A percentile compares a stretch with the other conserved stretches of the same genome.
Conservation (phyloP, 2,888 invertebrate species). For the Acanthosepion lycidas region DNA sequence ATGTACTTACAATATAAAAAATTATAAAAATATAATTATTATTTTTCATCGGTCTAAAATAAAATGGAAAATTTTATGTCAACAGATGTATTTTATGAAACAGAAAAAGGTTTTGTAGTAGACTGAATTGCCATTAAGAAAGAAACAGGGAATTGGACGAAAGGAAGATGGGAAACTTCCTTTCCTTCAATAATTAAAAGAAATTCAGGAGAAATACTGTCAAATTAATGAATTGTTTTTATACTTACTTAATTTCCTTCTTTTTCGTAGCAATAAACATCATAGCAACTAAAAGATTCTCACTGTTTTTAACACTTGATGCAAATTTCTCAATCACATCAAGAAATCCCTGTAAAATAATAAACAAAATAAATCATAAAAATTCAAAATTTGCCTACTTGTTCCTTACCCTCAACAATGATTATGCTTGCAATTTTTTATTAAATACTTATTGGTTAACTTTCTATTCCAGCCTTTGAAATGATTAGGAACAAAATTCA, state of each 20-base stretch:
- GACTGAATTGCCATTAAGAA: neutral
- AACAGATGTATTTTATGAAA: neutral
- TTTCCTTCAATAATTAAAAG: neutral
- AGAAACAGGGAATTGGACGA: neutral
- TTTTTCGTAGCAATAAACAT: slow-evolving; percentile 65
- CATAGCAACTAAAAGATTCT: slow-evolving; percentile 68
- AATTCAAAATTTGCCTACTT: too few relatives aligned
- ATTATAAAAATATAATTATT: too few relatives aligned
- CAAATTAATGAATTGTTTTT: neutral
- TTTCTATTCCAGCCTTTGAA: too few relatives aligned
- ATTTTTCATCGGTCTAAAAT: too few relatives aligned
- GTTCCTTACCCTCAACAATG: too few relatives aligned
- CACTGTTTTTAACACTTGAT: slow-evolving; percentile 68
- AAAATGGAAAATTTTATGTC: too few relatives aligned
- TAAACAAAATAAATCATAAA: neutral
- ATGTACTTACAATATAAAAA: too few relatives aligned
- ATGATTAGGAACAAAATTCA: too few relatives aligned
- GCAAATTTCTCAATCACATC: slow-evolving; percentile 72
- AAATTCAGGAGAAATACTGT: too few relatives aligned
- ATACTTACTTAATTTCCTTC: neutral
- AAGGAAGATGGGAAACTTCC: neutral
- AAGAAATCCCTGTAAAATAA: slow-evolving; percentile 69
- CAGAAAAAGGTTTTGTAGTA: too few relatives aligned
- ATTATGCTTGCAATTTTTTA: too few relatives aligned
- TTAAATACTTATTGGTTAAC: too few relatives aligned